phyloP scores from a whole-genome alignment of 2,113 vertebrate genomes.

The Morone chrysops region DNA sequence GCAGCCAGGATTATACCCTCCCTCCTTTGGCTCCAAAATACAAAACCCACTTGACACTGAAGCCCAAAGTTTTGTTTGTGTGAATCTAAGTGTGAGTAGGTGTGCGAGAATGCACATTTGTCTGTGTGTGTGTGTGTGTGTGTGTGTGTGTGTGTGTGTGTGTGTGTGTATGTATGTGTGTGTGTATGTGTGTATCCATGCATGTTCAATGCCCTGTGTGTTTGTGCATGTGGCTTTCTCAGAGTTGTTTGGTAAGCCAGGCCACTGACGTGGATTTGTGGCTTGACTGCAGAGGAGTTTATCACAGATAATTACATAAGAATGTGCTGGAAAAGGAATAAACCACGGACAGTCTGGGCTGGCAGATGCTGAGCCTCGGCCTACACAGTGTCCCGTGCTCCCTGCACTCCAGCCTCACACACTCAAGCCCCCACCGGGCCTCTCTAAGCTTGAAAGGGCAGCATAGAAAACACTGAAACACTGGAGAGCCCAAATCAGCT shows the following conservation, averaged over 20 bases:
- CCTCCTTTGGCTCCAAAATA: slow-evolving; percentile 72
- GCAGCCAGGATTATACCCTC: slow-evolving; percentile 74
- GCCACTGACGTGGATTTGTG: slow-evolving; percentile 78
- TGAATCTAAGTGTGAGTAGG: slow-evolving; percentile 56
- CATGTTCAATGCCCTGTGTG: slow-evolving; percentile 49
- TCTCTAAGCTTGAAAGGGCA: slow-evolving; percentile 68
- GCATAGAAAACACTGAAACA: slow-evolving; percentile 61
- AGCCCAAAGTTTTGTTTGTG: slow-evolving; percentile 74
- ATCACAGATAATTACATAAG: slow-evolving; percentile 82
- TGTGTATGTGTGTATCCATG: slow-evolving; percentile 24
- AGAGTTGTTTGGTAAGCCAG: slow-evolving; percentile 71
- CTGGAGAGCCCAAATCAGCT: slow-evolving; percentile 52
- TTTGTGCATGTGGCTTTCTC: slow-evolving; percentile 66
- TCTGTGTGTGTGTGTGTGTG: slow-evolving; percentile 41
- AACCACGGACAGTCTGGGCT: slow-evolving; percentile 73
- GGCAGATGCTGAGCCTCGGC: slow-evolving; percentile 75
- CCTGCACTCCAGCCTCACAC: slow-evolving; percentile 66
- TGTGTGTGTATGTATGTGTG: no score
- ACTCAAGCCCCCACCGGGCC: slow-evolving; percentile 62
- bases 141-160: no score
- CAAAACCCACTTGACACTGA: slow-evolving; percentile 71
- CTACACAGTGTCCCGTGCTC: slow-evolving; percentile 64
- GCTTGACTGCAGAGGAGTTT: slow-evolving; percentile 79
- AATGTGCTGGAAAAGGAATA: slow-evolving; percentile 80
- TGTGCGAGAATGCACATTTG: slow-evolving; percentile 47